A percentile compares a stretch with the other conserved stretches of the same genome.
Conservation (phyloP, 2,797 vertebrate genomes). For the Strix occidentalis region DNA sequence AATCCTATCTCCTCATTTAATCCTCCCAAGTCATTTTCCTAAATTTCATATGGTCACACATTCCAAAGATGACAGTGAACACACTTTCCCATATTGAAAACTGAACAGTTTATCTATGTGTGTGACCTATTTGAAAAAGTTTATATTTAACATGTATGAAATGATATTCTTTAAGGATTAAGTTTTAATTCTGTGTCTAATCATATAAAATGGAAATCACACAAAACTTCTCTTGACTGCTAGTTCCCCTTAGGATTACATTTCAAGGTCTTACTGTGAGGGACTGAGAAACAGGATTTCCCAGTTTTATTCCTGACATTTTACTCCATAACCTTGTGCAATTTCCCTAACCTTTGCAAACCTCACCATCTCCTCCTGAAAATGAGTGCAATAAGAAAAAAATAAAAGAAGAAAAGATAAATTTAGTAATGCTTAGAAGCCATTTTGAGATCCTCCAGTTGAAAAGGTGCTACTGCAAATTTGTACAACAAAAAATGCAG, state of each 20-base stretch:
- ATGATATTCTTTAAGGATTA: background rate
- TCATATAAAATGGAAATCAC: background rate
- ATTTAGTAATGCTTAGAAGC: background rate
- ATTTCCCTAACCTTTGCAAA: background rate
- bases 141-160: background rate
- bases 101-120: background rate
- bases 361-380: background rate
- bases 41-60: background rate
- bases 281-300: background rate
- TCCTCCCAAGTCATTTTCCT: background rate
- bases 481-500: background rate
- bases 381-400: background rate
- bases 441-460: background rate
- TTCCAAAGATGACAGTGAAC: background rate
- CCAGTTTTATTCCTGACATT: background rate
- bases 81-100: background rate
- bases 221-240: background rate
- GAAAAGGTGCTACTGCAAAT: background rate
- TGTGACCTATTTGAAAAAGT: background rate
- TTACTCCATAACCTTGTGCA: background rate
- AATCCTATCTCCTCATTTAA: background rate
- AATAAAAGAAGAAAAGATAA: fast-evolving
- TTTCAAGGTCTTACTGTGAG: background rate
- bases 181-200: background rate
- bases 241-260: background rate